These are phyloP conservation scores for Erebia aethiops DNA, from an alignment of 2,888 invertebrate species.

Conservation along the genomic window DNA sequence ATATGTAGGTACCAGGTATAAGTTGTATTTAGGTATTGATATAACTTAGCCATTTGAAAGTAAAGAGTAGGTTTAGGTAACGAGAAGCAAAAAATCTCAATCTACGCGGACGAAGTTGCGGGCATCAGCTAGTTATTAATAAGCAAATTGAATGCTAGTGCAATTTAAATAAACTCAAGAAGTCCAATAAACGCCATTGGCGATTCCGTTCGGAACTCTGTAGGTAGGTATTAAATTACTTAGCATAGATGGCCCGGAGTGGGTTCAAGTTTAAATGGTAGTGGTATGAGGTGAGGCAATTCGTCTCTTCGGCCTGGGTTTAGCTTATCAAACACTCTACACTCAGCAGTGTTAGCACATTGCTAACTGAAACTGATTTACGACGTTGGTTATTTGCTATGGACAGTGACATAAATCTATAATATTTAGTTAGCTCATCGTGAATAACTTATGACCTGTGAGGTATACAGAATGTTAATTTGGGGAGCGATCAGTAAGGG, in stretches of 20 bases:
- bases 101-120: too few species aligned
- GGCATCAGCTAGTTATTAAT: too few species aligned
- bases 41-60: too few species aligned
- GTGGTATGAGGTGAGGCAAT: conserved; percentile 16
- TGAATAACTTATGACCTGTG: conserved; percentile 3
- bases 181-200: too few species aligned
- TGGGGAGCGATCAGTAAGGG: neutral
- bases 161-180: neutral
- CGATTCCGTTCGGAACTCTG: neutral
- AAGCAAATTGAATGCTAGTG: too few species aligned
- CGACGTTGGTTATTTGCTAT: conserved; percentile 18
- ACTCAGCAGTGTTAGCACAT: conserved; percentile 17
- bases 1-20: too few species aligned
- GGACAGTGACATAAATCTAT: conserved; percentile 1
- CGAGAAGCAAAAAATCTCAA: too few species aligned
- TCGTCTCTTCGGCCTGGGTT: conserved; percentile 17
- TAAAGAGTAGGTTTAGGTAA: too few species aligned
- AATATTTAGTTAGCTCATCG: conserved; percentile 13
- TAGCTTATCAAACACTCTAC: conserved; percentile 20
- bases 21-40: too few species aligned
- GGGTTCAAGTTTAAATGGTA: conserved; percentile 6
- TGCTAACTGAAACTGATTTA: conserved; percentile 24
- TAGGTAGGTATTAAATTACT: neutral
- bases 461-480: neutral
- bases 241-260: neutral